Conservation (phyloP, 2,888 invertebrate species). For the Thereva nobilitata region DNA sequence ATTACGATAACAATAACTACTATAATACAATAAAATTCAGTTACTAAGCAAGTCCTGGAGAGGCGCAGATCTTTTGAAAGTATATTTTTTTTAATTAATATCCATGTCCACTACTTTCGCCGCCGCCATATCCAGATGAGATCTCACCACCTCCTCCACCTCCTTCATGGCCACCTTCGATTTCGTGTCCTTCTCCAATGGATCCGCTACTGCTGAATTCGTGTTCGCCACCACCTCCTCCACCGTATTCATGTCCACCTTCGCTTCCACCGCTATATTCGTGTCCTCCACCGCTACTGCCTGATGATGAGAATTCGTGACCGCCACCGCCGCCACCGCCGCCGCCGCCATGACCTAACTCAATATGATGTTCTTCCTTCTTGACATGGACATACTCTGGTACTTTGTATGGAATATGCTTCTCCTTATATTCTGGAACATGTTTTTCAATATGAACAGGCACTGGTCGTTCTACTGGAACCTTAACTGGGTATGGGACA, state of each 20-base stretch:
- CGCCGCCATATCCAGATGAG: slow-evolving; percentile 41
- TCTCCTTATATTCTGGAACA: slow-evolving; percentile 69
- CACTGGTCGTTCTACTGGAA: slow-evolving; percentile 69
- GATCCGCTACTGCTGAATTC: slow-evolving; percentile 16
- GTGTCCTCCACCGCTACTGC: slow-evolving; percentile 29
- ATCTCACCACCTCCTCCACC: slow-evolving; percentile 44
- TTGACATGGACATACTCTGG: slow-evolving; percentile 68
- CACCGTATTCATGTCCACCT: not conserved
- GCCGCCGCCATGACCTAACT: slow-evolving; percentile 45
- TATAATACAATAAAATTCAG: slow-evolving; percentile 11
- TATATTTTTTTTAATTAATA: slow-evolving; percentile 50
- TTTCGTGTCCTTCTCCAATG: slow-evolving; percentile 39
- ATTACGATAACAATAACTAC: slow-evolving; percentile 9
- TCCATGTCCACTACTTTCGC: slow-evolving; percentile 47
- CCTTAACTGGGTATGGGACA: slow-evolving; percentile 73
- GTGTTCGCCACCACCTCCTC: not conserved
- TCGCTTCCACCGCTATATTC: slow-evolving; percentile 8
- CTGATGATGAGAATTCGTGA: slow-evolving; percentile 41
- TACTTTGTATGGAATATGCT: slow-evolving; percentile 73
- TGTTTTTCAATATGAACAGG: slow-evolving; percentile 78
- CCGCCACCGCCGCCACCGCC: slow-evolving; percentile 46
- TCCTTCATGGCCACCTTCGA: slow-evolving; percentile 36
- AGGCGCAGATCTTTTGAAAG: not conserved
- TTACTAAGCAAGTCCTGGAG: not conserved
- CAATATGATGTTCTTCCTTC: slow-evolving; percentile 51